Conservation (phyloP, 2,113 vertebrate species). For the Serinus canaria region DNA sequence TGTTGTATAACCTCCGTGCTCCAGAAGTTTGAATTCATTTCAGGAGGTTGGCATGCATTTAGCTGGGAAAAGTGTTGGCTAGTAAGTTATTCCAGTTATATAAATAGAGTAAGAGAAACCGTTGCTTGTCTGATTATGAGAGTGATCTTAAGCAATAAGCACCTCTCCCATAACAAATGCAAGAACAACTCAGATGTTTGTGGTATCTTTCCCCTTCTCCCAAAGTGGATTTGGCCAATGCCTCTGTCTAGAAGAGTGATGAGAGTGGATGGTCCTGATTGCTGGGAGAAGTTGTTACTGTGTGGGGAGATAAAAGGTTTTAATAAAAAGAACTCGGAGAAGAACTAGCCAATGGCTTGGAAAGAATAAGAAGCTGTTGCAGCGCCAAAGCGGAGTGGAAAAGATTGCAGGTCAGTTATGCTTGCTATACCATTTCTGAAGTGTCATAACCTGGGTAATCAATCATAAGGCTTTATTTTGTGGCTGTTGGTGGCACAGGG, state of each 20-base stretch:
- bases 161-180: slow-evolving; percentile 13
- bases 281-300: neutral
- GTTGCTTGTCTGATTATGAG: neutral
- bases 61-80: slow-evolving; percentile 34
- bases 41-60: slow-evolving; percentile 53
- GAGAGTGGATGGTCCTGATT: neutral
- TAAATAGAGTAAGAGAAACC: slow-evolving; percentile 12
- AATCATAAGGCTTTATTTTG: neutral
- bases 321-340: slow-evolving; percentile 1
- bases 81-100: slow-evolving; percentile 33
- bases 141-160: neutral
- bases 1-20: slow-evolving; percentile 38
- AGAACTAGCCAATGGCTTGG: neutral
- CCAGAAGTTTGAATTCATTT: slow-evolving; percentile 37
- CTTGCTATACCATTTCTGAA: neutral
- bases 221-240: neutral
- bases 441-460: neutral
- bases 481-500: neutral
- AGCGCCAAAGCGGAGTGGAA: neutral
- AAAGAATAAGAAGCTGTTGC: neutral
- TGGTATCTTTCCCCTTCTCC: neutral
- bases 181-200: neutral
- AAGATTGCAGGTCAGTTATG: neutral
- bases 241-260: neutral
- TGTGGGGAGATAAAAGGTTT: neutral